Evolutionary conservation across 2,113 vertebrate genomes (phyloP).

Genomic region (Gasterosteus aculeatus): DNA sequence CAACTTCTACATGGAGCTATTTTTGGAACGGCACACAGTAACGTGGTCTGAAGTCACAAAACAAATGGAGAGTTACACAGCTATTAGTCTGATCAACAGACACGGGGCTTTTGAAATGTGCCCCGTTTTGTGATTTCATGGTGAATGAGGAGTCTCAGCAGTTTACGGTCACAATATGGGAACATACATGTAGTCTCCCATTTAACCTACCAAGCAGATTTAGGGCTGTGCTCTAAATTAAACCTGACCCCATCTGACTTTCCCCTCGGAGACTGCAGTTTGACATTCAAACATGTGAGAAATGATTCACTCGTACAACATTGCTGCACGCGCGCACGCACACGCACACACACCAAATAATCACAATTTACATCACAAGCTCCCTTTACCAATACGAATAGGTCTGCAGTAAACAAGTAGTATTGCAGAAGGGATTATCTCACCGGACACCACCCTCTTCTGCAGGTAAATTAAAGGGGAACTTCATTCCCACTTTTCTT

Average conservation of each 20-base stretch:
- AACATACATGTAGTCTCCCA: constrained; percentile 22
- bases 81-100: constrained; percentile 14
- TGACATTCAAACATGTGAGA: constrained; percentile 32
- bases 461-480: constrained; percentile 31
- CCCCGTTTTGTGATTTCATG: constrained; percentile 26
- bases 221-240: constrained; percentile 41
- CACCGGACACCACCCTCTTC: constrained; percentile 32
- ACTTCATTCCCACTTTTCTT: background rate
- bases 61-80: constrained; percentile 33
- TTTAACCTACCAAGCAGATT: constrained; percentile 41
- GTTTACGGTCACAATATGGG: constrained; percentile 25
- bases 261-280: constrained; percentile 13
- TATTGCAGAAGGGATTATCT: constrained; percentile 16
- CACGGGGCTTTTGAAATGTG: constrained; percentile 17
- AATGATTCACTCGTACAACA: background rate
- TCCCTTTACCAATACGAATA: constrained; percentile 23
- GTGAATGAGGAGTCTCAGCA: constrained; percentile 19
- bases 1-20: constrained; percentile 59
- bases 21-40: constrained; percentile 50
- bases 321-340: constrained; percentile 5
- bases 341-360: constrained; percentile 5
- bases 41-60: constrained; percentile 43
- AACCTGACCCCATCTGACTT: constrained; percentile 35
- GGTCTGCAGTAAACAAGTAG: constrained; percentile 1
- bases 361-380: constrained; percentile 18